Evolutionary conservation across 2,113 vertebrate species (phyloP).

Genomic region (Myxocyprinus asiaticus): DNA sequence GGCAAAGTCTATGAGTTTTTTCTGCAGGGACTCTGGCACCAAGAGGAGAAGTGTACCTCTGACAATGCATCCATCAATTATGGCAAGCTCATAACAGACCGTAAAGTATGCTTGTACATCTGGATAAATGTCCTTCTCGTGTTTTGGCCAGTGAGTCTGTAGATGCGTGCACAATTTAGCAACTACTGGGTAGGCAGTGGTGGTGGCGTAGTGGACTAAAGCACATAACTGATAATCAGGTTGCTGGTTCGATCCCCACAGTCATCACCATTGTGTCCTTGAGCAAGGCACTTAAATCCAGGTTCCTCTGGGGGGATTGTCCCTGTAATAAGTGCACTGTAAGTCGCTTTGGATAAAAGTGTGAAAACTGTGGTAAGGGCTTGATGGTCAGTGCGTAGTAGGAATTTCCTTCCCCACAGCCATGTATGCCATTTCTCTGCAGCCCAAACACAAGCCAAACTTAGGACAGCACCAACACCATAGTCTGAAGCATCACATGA

Average conservation of each 20-base stretch:
- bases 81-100: constrained; percentile 35
- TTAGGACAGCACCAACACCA: constrained; percentile 42
- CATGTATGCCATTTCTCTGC: constrained; percentile 39
- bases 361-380: constrained; percentile 40
- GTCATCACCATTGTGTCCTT: no score
- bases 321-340: no score
- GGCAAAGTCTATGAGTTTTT: constrained; percentile 22
- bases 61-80: constrained; percentile 16
- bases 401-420: constrained; percentile 43
- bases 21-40: constrained; percentile 30
- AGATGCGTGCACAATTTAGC: constrained; percentile 15
- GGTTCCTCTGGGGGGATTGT: neutral
- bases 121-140: neutral
- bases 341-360: no score
- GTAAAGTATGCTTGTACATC: constrained; percentile 23
- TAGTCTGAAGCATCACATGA: constrained; percentile 45
- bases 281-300: no score
- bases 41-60: constrained; percentile 26
- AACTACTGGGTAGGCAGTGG: constrained; percentile 26
- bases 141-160: neutral
- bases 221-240: no score
- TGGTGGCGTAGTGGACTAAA: neutral
- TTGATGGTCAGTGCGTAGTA: constrained; percentile 29
- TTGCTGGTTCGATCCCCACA: no score
- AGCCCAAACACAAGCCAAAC: constrained; percentile 40